A percentile compares a stretch with the other conserved stretches of the same genome.
Evolutionary conservation across 2,888 invertebrate genomes (phyloP).

Genomic region (Nomada ruficornis): DNA sequence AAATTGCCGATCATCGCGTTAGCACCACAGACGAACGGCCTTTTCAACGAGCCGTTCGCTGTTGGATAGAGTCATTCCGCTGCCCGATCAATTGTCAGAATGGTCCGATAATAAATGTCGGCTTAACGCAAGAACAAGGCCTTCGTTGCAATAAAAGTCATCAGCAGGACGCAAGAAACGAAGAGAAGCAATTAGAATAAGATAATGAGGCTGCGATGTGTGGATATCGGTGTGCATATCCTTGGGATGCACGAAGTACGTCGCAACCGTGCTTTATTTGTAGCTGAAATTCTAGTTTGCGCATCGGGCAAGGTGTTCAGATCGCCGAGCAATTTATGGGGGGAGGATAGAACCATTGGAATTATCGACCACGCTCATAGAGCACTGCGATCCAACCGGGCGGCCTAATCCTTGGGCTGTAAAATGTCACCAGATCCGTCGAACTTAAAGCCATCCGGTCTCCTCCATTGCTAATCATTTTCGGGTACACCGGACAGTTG

Average conservation of each 20-base stretch:
- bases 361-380: constrained; percentile 19
- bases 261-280: not conserved
- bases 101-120: too few species aligned
- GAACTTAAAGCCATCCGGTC: not conserved
- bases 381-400: not conserved
- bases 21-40: not conserved
- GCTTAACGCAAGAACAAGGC: too few species aligned
- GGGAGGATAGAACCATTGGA: not conserved
- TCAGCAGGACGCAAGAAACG: not conserved
- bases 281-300: not conserved
- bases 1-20: constrained; percentile 14
- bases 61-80: not conserved
- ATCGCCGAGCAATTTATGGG: constrained; percentile 9
- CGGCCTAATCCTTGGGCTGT: constrained; percentile 5
- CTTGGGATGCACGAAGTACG: constrained; percentile 4
- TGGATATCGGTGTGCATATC: not conserved
- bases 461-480: not conserved
- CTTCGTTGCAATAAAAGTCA: too few species aligned
- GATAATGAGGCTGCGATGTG: too few species aligned
- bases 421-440: constrained; percentile 8
- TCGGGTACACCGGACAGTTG: not conserved
- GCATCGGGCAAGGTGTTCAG: not conserved
- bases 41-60: not conserved
- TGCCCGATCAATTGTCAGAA: not conserved
- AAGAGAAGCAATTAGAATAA: too few species aligned